Conservation (phyloP, 2,797 vertebrate species). For the Crocidura indochinensis region DNA sequence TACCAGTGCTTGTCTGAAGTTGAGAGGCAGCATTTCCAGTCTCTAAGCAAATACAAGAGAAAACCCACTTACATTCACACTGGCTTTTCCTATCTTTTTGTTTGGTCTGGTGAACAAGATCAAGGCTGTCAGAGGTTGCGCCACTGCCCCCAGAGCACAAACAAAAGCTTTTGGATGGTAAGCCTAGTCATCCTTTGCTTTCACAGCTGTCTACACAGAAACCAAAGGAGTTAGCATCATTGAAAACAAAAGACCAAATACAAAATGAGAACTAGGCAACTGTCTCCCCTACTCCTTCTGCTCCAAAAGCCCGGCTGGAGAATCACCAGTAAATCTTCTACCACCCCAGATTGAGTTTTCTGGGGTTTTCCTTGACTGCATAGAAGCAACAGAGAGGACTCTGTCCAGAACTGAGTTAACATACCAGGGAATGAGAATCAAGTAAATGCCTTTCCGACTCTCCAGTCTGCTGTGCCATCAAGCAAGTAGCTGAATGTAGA, state of each 20-base stretch:
- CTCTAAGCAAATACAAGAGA: conserved; percentile 47
- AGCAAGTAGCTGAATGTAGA: not conserved
- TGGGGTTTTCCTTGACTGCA: not conserved
- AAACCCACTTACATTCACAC: conserved; percentile 45
- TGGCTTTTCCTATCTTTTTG: conserved; percentile 66
- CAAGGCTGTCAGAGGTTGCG: conserved; percentile 29
- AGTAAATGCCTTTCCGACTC: conserved; percentile 52
- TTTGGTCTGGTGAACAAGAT: conserved; percentile 77
- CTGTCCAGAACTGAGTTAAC: not conserved
- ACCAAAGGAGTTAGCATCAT: conserved; percentile 14
- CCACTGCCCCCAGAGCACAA: conserved; percentile 37
- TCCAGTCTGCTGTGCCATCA: not conserved
- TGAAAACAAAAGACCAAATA: conserved; percentile 73
- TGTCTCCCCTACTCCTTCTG: not conserved
- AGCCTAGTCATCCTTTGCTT: conserved; percentile 42
- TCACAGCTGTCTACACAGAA: conserved; percentile 73
- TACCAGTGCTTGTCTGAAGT: conserved; percentile 64
- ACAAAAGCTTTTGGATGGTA: conserved; percentile 79
- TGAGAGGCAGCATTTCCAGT: not conserved
- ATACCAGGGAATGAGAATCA: not conserved
- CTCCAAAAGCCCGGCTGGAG: conserved; percentile 40
- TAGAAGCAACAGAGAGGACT: not conserved
- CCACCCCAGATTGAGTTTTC: not conserved
- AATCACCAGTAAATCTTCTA: not conserved
- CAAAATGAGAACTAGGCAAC: conserved; percentile 10